Percentiles rank a stretch among this genome's conserved stretches.
Conservation (phyloP, 2,888 invertebrate species). For the Thera britannica region DNA sequence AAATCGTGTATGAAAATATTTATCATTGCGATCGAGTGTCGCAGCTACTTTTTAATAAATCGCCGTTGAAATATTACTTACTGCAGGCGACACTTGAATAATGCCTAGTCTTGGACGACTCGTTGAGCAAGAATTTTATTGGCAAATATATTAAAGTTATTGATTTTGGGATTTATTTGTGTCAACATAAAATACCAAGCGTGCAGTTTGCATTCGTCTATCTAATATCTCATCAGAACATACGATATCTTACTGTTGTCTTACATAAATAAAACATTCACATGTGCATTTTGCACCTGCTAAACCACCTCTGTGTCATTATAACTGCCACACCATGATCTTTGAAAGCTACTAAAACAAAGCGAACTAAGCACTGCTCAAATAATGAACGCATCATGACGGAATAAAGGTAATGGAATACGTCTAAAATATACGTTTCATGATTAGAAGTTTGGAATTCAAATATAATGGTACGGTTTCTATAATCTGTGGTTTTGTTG, state of each 20-base stretch:
- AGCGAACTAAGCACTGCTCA: background rate
- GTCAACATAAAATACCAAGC: background rate
- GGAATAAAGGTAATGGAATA: too few relatives aligned
- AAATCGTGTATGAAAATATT: constrained; percentile 45
- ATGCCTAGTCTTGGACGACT: constrained; percentile 7
- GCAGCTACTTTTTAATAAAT: constrained; percentile 33
- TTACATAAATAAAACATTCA: constrained; percentile 17
- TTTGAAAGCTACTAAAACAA: background rate
- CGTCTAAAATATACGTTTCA: too few relatives aligned
- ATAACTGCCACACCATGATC: constrained; percentile 9
- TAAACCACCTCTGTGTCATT: constrained; percentile 30
- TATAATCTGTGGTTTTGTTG: constrained; percentile 26
- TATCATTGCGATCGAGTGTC: constrained; percentile 39
- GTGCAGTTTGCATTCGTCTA: constrained; percentile 6
- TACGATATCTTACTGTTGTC: constrained; percentile 24
- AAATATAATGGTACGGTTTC: background rate
- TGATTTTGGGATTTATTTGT: background rate
- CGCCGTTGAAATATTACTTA: constrained; percentile 24
- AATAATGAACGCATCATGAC: background rate
- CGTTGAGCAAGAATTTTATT: constrained; percentile 1
- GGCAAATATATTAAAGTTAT: background rate
- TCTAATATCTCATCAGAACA: constrained; percentile 18
- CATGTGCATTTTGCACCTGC: constrained; percentile 30
- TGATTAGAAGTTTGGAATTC: too few relatives aligned
- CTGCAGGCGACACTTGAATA: constrained; percentile 26